These are phyloP conservation scores for Ctenopoma kingsleyae DNA, from an alignment of 2,797 vertebrate species.

Conservation along the genomic window DNA sequence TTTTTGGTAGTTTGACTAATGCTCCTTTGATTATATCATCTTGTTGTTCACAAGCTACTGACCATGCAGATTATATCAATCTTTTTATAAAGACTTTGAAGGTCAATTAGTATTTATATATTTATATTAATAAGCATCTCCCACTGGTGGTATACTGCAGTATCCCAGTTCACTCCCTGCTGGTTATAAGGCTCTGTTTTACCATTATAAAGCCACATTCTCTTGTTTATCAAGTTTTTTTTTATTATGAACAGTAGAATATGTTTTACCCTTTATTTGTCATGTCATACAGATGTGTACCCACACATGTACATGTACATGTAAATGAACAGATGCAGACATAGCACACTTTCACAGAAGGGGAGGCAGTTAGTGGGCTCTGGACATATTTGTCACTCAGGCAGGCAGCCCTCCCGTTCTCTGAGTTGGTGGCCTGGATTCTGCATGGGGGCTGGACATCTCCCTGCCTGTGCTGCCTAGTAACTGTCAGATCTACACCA, in stretches of 20 bases:
- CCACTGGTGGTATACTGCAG: conserved; percentile 16
- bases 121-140: too few species aligned
- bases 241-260: conserved; percentile 38
- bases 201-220: background rate
- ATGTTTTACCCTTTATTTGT: conserved; percentile 55
- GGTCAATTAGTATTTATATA: conserved; percentile 9
- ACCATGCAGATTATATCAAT: background rate
- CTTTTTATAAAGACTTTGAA: conserved; percentile 4
- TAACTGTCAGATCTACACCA: conserved; percentile 83
- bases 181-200: background rate
- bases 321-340: conserved; percentile 24
- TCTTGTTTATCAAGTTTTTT: conserved; percentile 7
- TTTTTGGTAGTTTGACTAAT: background rate
- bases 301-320: conserved; percentile 21
- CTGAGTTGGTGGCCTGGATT: conserved; percentile 84
- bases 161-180: background rate
- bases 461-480: conserved; percentile 79
- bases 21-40: background rate
- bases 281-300: conserved; percentile 33
- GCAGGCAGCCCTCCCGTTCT: conserved; percentile 77
- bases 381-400: conserved; percentile 84
- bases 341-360: conserved; percentile 38
- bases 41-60: background rate
- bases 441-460: conserved; percentile 70
- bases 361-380: conserved; percentile 66